Conservation (phyloP, 2,888 invertebrate species). For the Sesamia inferens region DNA sequence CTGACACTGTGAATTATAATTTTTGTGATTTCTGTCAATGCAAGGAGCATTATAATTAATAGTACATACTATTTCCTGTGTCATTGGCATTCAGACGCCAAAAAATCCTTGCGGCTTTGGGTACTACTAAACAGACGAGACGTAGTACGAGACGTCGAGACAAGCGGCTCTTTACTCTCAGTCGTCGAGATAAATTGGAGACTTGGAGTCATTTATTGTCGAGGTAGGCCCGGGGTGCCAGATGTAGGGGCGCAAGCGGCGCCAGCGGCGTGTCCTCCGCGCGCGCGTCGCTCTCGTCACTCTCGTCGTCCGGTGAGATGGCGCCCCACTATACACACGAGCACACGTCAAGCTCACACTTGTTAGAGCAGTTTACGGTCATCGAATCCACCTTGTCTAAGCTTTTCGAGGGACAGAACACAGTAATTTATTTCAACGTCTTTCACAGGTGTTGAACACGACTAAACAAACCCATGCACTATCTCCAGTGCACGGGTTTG, state of each 20-base stretch:
- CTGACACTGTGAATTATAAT: too few relatives aligned
- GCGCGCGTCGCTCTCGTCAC: constrained; percentile 29
- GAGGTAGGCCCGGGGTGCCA: not conserved
- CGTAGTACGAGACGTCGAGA: constrained; percentile 3
- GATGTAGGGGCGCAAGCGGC: not conserved
- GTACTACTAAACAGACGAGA: not conserved
- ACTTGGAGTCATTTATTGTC: not conserved
- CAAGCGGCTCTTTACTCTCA: not conserved
- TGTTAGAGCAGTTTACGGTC: not conserved
- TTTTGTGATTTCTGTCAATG: not conserved
- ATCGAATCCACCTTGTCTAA: too few relatives aligned
- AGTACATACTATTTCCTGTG: not conserved
- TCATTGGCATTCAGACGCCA: not conserved
- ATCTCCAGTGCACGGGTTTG: too few relatives aligned
- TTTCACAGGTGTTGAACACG: too few relatives aligned
- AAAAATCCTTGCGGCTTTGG: not conserved
- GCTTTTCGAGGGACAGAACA: too few relatives aligned
- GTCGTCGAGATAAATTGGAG: not conserved
- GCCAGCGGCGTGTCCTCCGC: constrained; percentile 36
- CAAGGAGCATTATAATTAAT: not conserved
- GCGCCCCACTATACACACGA: constrained; percentile 76
- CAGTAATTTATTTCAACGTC: too few relatives aligned
- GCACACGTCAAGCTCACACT: not conserved
- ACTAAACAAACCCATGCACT: too few relatives aligned
- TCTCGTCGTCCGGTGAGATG: constrained; percentile 65